phyloP scores from a whole-genome alignment of 2,797 vertebrate genomes.

The Macrochelys suwanniensis region DNA sequence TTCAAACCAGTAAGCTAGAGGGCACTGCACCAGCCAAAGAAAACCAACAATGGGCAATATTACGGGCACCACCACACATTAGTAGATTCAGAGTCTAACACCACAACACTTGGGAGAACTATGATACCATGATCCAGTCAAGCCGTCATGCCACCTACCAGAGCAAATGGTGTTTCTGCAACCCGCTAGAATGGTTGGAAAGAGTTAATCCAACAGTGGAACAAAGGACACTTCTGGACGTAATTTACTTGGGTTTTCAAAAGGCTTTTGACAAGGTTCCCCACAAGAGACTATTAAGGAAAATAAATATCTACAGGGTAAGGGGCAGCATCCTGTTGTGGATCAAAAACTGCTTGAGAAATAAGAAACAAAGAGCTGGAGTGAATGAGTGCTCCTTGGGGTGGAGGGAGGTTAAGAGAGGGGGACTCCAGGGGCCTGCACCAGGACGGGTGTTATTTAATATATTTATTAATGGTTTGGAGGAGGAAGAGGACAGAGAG shows the following conservation, averaged over 20 bases:
- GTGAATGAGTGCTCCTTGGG: conserved; percentile 38
- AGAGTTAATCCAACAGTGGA: conserved; percentile 62
- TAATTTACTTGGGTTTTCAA: conserved; percentile 67
- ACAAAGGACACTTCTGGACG: conserved; percentile 58
- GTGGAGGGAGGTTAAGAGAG: conserved; percentile 48
- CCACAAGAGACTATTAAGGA: conserved; percentile 67
- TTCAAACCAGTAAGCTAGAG: background rate
- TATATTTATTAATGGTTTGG: conserved; percentile 55
- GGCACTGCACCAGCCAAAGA: background rate
- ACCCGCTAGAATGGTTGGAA: conserved; percentile 18
- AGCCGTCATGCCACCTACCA: accelerated
- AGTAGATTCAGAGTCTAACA: background rate
- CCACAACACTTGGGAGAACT: accelerated
- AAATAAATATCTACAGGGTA: conserved; percentile 63
- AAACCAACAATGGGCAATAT: accelerated
- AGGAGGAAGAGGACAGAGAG: conserved; percentile 23
- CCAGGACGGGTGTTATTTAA: conserved; percentile 1
- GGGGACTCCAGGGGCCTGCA: background rate
- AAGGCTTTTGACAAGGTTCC: conserved; percentile 52
- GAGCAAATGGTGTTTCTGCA: background rate
- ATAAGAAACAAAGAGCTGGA: conserved; percentile 15
- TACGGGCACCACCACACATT: background rate
- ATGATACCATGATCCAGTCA: background rate
- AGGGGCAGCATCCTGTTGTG: conserved; percentile 69
- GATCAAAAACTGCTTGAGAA: conserved; percentile 52